Evolutionary conservation across 1,140 invertebrate species (phyloP), one percentile per base, ranked within the genome.

Genomic region (Lethocerus indicus): DNA sequence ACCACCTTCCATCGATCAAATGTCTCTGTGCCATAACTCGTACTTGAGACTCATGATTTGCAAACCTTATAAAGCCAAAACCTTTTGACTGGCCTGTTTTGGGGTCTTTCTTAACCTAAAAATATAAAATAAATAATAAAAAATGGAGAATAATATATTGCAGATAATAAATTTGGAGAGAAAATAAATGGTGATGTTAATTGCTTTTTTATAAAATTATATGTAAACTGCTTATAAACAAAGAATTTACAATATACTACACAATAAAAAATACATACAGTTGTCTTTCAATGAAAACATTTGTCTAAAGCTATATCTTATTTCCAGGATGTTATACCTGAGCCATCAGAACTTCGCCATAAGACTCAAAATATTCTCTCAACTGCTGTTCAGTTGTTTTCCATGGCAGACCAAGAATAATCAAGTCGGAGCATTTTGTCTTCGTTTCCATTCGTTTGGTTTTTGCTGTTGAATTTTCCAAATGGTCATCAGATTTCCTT

Each of bases 351-450:
- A 98, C 86, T 70, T 95, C 90, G 23, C 94, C 94, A 70, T 85
- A 97, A 49, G 87, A 81, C 63, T 90, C 87, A 71, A 97, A 98
- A 70, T 97, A 95, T 58, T 90, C 86, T 47, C 87, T 73, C 32
- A 98, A 72, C 62, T 89, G 87, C 64, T 95, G 90, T 66, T 98
- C 93, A 3, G 86, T 88, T 4, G 93, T 96, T 70, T 94, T 95
- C 82, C 91, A 95, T 49, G 90, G 91, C 55, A 98, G 73, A 23
- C 95, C 95, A 53, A 98, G 73, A 0, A 98, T 91, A 66, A 98
- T 96, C 54, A 98, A 75, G 69, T 98, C 93, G 55, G 90, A 93
- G 70, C 92, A 95, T 58, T 91, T 83, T 55, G 87, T 73, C 61
- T 88, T 87, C 52, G 79, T 85, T 66, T 87, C 90, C 64, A 91